These are phyloP conservation scores for Pantherophis alleghaniensis DNA, from an alignment of 2,797 vertebrate species.

Conservation along the genomic window DNA sequence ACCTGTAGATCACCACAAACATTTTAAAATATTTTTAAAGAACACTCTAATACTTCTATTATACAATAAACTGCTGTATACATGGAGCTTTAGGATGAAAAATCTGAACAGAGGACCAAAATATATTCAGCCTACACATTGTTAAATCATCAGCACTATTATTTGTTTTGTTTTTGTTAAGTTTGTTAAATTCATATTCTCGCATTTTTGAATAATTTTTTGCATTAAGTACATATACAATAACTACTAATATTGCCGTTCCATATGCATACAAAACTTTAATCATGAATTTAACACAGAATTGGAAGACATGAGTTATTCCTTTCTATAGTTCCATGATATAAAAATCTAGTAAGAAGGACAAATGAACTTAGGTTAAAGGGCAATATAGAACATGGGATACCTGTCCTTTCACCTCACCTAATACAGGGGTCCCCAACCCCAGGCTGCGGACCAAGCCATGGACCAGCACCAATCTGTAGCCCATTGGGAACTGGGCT, in stretches of 20 bases:
- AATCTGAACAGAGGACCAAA: background rate
- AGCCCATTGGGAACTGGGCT: background rate
- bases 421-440: background rate
- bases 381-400: background rate
- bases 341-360: background rate
- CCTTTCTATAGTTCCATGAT: background rate
- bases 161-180: background rate
- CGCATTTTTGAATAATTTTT: background rate
- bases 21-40: background rate
- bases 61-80: background rate
- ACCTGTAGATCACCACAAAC: background rate
- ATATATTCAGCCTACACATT: background rate
- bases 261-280: background rate
- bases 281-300: background rate
- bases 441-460: background rate
- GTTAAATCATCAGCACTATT: background rate
- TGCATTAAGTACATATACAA: background rate
- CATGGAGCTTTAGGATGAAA: background rate
- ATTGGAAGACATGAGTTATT: background rate
- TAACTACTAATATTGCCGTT: background rate
- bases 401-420: background rate
- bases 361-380: background rate
- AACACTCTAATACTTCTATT: background rate
- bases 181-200: background rate
- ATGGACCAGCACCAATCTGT: background rate